Conservation (phyloP, 2,113 vertebrate genomes). For the Leptodactylus fuscus region DNA sequence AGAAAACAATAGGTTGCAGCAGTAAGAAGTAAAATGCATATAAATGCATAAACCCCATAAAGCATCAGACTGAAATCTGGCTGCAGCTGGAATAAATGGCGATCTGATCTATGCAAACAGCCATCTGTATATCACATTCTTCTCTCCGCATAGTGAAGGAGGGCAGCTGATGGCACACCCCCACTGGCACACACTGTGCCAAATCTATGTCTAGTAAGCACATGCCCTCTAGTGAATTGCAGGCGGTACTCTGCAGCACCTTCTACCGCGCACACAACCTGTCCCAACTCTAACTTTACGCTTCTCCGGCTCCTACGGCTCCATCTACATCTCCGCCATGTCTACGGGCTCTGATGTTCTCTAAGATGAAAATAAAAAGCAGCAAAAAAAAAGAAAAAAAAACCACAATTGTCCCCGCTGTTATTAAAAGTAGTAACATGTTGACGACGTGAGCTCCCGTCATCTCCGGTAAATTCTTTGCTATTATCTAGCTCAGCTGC, state of each 20-base stretch:
- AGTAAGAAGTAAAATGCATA: background rate
- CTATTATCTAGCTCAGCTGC: constrained; percentile 79
- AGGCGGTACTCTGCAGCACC: constrained; percentile 4
- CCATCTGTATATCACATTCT: background rate
- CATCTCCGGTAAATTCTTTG: constrained; percentile 68
- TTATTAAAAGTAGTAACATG: constrained; percentile 74
- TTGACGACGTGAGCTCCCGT: constrained; percentile 71
- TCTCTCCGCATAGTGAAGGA: background rate
- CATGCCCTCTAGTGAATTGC: background rate
- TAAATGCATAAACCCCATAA: background rate
- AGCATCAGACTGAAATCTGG: background rate
- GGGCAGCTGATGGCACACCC: background rate
- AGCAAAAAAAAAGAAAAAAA: constrained; percentile 61
- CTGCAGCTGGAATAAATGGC: background rate
- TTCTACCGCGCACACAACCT: background rate
- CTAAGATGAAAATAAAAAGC: constrained; percentile 71
- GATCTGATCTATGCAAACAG: background rate
- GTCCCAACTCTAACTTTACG: constrained; percentile 61
- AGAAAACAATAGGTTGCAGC: background rate
- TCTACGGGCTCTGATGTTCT: constrained; percentile 50
- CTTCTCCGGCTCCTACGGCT: constrained; percentile 51
- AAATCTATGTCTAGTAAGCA: background rate
- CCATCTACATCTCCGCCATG: constrained; percentile 62
- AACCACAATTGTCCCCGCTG: constrained; percentile 67
- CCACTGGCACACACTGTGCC: background rate